Evolutionary conservation across 2,888 invertebrate genomes (phyloP).

Genomic region (Thecocarcelia acutangulata): DNA sequence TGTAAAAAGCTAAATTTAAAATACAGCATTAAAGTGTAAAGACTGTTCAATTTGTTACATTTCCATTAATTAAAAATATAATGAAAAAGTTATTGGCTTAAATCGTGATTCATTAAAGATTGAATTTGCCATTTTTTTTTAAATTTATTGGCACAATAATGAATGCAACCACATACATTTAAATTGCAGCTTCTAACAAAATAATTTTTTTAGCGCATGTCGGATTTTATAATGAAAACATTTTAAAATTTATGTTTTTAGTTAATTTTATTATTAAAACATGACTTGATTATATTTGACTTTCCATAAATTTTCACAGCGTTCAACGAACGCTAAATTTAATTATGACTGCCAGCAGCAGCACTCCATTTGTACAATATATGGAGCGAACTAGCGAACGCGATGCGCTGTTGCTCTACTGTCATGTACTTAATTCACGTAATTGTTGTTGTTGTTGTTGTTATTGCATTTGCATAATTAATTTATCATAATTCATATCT

Average conservation of each 20-base stretch:
- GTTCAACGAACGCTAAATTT: conserved; percentile 55
- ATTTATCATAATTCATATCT: conserved; percentile 48
- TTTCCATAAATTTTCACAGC: conserved; percentile 56
- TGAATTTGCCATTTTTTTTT: conserved; percentile 8
- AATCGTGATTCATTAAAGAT: conserved; percentile 38
- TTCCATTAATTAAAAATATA: conserved; percentile 53
- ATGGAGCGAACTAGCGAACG: not conserved
- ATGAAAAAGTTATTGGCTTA: conserved; percentile 27
- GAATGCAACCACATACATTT: not conserved
- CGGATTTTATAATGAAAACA: conserved; percentile 10
- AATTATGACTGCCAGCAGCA: conserved; percentile 28
- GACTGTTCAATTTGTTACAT: conserved; percentile 44
- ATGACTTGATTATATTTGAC: conserved; percentile 62
- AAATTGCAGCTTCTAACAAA: not conserved
- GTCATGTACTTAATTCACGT: no score
- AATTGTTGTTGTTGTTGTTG: not conserved
- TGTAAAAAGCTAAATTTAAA: no score
- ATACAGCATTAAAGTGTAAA: not conserved
- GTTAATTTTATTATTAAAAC: conserved; percentile 41
- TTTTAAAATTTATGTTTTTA: conserved; percentile 47
- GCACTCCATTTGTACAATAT: not conserved
- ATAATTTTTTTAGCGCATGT: not conserved
- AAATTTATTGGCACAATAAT: no score
- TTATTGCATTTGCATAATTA: conserved; percentile 52
- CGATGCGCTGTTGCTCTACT: not conserved